These are phyloP conservation scores for Pholis gunnellus DNA, from an alignment of 2,113 vertebrate species.

Conservation along the genomic window DNA sequence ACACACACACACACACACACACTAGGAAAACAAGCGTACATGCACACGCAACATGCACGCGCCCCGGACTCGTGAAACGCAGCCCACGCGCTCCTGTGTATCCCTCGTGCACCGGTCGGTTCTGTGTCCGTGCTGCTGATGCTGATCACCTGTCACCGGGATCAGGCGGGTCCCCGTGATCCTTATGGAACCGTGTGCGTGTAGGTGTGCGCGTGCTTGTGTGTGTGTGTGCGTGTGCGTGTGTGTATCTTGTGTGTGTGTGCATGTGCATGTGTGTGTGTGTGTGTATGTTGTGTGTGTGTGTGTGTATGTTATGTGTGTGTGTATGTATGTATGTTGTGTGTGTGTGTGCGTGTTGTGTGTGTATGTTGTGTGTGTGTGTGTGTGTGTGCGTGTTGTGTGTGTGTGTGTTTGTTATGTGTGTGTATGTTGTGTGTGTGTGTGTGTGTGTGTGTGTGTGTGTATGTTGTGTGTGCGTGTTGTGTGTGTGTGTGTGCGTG, in stretches of 20 bases:
- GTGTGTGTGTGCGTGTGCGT: neutral
- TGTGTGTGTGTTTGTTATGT: too few relatives aligned
- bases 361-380: too few relatives aligned
- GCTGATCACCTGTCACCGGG: conserved; percentile 43
- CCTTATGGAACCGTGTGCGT: neutral
- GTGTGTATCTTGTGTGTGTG: neutral
- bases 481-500: too few relatives aligned
- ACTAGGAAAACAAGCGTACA: too few relatives aligned
- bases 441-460: neutral
- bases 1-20: conserved; percentile 29
- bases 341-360: neutral
- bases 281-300: neutral
- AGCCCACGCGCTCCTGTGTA: conserved; percentile 5
- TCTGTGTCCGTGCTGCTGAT: neutral
- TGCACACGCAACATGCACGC: neutral
- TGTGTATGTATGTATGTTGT: neutral
- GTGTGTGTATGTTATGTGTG: neutral
- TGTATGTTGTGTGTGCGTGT: neutral
- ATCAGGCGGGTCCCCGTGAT: neutral
- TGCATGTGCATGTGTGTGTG: neutral
- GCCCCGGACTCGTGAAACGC: neutral
- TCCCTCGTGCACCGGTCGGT: neutral
- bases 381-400: conserved; percentile 2
- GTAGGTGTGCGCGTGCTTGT: neutral
- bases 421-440: neutral